Evolutionary conservation across 2,888 invertebrate species (phyloP).

Genomic region (Cantharis rufa): DNA sequence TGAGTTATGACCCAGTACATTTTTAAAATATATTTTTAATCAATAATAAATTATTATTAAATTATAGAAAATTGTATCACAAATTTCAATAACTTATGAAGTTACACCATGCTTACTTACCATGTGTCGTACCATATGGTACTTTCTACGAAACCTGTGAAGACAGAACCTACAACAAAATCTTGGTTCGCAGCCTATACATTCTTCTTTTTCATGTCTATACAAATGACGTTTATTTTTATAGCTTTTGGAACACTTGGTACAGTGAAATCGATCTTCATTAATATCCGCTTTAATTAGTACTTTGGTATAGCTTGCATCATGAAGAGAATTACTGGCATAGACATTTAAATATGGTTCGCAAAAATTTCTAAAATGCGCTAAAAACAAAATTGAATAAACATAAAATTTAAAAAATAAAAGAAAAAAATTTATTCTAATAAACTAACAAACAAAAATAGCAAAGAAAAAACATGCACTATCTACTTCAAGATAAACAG

Average conservation of each 20-base stretch:
- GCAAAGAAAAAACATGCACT: not conserved
- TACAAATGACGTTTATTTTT: constrained; percentile 65
- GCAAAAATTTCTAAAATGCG: constrained; percentile 13
- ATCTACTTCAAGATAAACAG: not conserved
- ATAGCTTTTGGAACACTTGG: constrained; percentile 63
- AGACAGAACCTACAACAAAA: constrained; percentile 59
- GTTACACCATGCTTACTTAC: constrained; percentile 52
- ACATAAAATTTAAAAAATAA: not conserved
- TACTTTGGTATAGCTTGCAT: not conserved
- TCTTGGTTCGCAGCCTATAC: constrained; percentile 58
- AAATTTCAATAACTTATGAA: not conserved
- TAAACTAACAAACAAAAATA: not conserved
- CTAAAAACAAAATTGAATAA: constrained; percentile 16
- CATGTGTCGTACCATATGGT: constrained; percentile 58
- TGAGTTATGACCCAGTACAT: not conserved
- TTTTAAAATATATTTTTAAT: not conserved
- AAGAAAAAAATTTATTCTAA: not conserved
- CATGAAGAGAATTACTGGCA: not conserved
- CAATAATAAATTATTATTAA: not conserved
- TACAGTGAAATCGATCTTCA: constrained; percentile 57
- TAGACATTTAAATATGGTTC: constrained; percentile 1
- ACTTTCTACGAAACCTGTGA: constrained; percentile 58
- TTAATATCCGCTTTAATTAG: not conserved
- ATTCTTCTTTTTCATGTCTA: constrained; percentile 53
- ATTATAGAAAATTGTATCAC: not conserved